Conservation (phyloP, 2,888 invertebrate genomes). For the Ashinkailepas kermadecensis region DNA sequence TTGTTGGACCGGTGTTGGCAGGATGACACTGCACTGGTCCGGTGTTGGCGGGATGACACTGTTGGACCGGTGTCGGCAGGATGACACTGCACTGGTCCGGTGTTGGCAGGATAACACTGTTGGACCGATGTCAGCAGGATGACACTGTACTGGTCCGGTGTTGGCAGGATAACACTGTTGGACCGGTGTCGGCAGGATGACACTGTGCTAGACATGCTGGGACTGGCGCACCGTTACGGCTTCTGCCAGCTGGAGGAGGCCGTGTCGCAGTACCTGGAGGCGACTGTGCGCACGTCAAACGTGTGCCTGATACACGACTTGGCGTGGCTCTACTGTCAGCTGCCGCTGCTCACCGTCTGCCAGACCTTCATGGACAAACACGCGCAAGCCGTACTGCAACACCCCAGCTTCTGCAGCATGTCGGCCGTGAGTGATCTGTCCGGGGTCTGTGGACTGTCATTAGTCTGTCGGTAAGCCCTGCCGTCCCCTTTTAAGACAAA, state of each 20-base stretch:
- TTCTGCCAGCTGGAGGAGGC: slow-evolving; percentile 84
- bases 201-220: slow-evolving; percentile 54
- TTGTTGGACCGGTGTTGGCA: too few relatives aligned
- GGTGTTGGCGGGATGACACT: too few relatives aligned
- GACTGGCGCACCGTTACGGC: slow-evolving; percentile 91
- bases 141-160: too few relatives aligned
- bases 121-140: neutral
- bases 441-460: too few relatives aligned
- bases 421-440: slow-evolving; percentile 58
- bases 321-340: slow-evolving; percentile 62
- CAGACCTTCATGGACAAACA: slow-evolving; percentile 83
- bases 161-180: too few relatives aligned
- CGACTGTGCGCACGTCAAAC: slow-evolving; percentile 76
- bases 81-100: too few relatives aligned
- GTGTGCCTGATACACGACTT: slow-evolving; percentile 93
- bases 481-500: too few relatives aligned
- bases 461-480: too few relatives aligned
- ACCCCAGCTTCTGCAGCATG: slow-evolving; percentile 73
- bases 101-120: too few relatives aligned
- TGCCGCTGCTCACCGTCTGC: slow-evolving; percentile 62
- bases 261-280: slow-evolving; percentile 85
- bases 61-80: too few relatives aligned
- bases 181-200: slow-evolving; percentile 40
- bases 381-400: slow-evolving; percentile 72
- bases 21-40: too few relatives aligned